These are phyloP conservation scores for Bos javanicus DNA, from an alignment of 2,113 vertebrate genomes.

Conservation along the genomic window DNA sequence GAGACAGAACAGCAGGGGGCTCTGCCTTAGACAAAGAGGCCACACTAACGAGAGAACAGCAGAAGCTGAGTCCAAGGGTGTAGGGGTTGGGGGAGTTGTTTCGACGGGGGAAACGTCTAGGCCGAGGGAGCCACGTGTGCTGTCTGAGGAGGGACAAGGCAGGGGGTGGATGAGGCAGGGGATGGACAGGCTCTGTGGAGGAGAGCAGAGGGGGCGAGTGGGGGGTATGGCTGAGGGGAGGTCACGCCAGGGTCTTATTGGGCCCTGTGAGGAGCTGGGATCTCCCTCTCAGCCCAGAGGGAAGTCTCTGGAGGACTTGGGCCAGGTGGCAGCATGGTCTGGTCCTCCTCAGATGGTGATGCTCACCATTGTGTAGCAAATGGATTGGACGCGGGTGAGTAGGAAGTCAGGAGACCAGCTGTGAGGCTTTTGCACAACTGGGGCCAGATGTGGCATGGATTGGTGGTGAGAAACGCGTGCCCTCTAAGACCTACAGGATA, in stretches of 20 bases:
- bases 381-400: neutral
- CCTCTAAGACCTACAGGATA: neutral
- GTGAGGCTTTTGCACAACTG: neutral
- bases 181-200: neutral
- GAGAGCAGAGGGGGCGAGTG: accelerated
- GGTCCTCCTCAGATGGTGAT: neutral
- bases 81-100: accelerated
- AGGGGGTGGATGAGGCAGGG: accelerated
- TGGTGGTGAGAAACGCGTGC: neutral
- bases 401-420: neutral
- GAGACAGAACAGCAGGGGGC: neutral
- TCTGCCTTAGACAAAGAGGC: neutral
- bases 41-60: neutral
- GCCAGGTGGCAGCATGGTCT: neutral
- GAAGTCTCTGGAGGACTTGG: neutral
- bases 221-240: neutral
- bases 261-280: neutral
- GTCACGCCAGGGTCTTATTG: neutral
- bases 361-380: neutral
- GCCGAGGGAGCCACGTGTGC: neutral
- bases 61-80: neutral
- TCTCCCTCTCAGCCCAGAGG: neutral
- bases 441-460: neutral
- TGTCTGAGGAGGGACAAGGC: neutral
- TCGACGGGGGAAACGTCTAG: neutral